phyloP scores from a whole-genome alignment of 2,113 vertebrate species.

The Elephantulus edwardii region DNA sequence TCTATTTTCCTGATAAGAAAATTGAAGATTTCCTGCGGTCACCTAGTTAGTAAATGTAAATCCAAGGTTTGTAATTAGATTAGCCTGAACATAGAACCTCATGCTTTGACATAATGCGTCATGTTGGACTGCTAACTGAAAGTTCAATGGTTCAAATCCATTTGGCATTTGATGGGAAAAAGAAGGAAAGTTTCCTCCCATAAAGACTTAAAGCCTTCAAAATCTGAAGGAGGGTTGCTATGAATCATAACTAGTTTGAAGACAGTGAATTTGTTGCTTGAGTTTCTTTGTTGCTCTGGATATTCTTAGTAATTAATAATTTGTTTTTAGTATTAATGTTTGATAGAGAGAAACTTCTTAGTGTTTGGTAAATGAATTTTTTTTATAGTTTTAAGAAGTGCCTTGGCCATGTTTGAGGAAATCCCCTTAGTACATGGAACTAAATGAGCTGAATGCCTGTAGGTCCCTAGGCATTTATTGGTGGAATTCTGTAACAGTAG shows the following conservation, averaged over 20 bases:
- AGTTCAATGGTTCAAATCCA: too few species aligned
- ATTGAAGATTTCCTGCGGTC: not conserved
- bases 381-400: conserved; percentile 38
- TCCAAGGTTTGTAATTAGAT: not conserved
- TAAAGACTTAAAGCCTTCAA: too few species aligned
- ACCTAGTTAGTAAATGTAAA: not conserved
- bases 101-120: too few species aligned
- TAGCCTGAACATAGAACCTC: not conserved
- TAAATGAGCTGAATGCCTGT: not conserved
- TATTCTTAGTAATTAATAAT: conserved; percentile 6
- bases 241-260: too few species aligned
- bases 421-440: not conserved
- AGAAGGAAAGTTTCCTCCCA: too few species aligned
- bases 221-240: too few species aligned
- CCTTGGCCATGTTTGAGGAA: not conserved
- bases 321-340: conserved; percentile 7
- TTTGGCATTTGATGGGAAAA: too few species aligned
- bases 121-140: too few species aligned
- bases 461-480: not conserved
- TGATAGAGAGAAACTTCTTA: not conserved
- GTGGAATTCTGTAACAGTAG: not conserved
- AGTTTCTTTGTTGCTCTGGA: too few species aligned
- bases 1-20: not conserved
- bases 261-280: too few species aligned
- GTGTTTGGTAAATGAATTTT: conserved; percentile 21